Evolutionary conservation across 2,888 invertebrate species (phyloP).

Genomic region (Nomada ruficornis): DNA sequence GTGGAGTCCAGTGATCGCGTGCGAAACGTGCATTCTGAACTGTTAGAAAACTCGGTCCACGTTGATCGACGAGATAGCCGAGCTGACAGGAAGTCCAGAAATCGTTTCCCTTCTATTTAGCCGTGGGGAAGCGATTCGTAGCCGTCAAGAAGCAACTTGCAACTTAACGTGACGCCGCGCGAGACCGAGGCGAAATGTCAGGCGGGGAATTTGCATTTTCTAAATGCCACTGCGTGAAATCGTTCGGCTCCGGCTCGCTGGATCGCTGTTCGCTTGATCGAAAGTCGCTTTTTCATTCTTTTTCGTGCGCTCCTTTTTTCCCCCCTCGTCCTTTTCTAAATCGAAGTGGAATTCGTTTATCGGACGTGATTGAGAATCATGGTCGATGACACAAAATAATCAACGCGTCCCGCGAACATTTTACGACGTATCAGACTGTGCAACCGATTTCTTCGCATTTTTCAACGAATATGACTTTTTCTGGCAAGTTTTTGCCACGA

Average conservation of each 20-base stretch:
- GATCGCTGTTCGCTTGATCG: slow-evolving; percentile 25
- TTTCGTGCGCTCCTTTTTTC: not conserved
- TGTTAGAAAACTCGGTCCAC: slow-evolving; percentile 3
- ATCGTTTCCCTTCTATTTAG: slow-evolving; percentile 32
- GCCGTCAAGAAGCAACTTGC: slow-evolving; percentile 36
- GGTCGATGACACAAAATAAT: not conserved
- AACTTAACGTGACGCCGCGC: slow-evolving; percentile 35
- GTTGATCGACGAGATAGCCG: slow-evolving; percentile 12
- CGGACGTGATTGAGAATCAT: not conserved
- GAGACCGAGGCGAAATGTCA: slow-evolving; percentile 72
- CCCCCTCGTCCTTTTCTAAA: not conserved
- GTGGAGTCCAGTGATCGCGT: not conserved
- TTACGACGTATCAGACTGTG: not conserved
- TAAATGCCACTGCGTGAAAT: slow-evolving; percentile 76
- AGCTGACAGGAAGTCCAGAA: slow-evolving; percentile 31
- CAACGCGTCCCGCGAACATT: not conserved
- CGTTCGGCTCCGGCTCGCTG: slow-evolving; percentile 31
- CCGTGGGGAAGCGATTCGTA: slow-evolving; percentile 31
- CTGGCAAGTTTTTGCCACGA: not conserved
- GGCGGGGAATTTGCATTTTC: slow-evolving; percentile 75
- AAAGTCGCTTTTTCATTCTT: slow-evolving; percentile 1
- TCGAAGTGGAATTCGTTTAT: not conserved
- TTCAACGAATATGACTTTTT: not conserved
- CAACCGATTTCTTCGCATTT: not conserved
- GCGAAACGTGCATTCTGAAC: not conserved